A percentile compares a stretch with the other conserved stretches of the same genome.
Conservation (phyloP, 1,140 invertebrate genomes). For the Temnothorax longispinosus region DNA sequence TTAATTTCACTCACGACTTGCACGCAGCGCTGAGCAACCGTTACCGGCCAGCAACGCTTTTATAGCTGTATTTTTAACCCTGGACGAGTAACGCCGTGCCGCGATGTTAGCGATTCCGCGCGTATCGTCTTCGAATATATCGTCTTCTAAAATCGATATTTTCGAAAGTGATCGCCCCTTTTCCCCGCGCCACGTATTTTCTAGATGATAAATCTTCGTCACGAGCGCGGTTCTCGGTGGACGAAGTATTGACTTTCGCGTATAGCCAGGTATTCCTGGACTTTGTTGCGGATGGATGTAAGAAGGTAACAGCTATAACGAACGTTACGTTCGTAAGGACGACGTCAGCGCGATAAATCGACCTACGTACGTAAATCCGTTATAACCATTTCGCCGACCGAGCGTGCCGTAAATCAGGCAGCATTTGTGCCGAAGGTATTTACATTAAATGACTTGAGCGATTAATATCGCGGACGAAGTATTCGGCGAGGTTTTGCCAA, state of each 20-base stretch:
- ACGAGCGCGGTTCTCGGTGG: neutral
- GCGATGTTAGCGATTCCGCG: neutral
- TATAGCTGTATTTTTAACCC: constrained; percentile 6
- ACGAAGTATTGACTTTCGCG: constrained; percentile 48
- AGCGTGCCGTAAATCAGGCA: constrained; percentile 50
- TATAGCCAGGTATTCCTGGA: constrained; percentile 47
- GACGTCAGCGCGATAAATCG: constrained; percentile 63
- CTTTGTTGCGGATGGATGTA: constrained; percentile 52
- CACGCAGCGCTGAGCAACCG: neutral
- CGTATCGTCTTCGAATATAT: neutral
- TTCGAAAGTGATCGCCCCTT: neutral
- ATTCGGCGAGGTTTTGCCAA: neutral
- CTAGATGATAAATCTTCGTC: constrained; percentile 2
- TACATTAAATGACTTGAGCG: neutral
- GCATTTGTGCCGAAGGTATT: constrained; percentile 27
- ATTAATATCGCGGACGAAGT: neutral
- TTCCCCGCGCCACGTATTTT: neutral
- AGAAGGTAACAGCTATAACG: constrained; percentile 44
- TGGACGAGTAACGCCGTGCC: neutral
- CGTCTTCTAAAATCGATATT: neutral
- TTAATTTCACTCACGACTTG: constrained; percentile 42
- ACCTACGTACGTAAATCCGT: constrained; percentile 35
- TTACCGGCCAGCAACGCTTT: constrained; percentile 1
- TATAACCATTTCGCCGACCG: constrained; percentile 29
- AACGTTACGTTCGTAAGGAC: constrained; percentile 62